Evolutionary conservation across 2,797 vertebrate species (phyloP).

Genomic region (Amblyraja radiata): DNA sequence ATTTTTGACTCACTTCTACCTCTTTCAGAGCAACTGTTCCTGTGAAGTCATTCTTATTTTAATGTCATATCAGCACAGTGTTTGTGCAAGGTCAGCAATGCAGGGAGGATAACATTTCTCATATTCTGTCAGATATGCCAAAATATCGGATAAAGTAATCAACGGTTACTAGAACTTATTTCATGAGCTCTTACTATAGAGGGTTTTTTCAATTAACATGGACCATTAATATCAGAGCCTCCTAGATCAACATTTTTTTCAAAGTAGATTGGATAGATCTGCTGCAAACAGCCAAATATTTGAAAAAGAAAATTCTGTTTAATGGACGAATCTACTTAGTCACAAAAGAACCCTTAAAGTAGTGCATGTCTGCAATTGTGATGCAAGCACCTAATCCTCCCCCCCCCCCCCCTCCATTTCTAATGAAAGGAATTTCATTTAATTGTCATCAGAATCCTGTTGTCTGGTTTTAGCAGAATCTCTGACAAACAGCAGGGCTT

Average conservation of each 20-base stretch:
- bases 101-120: not conserved
- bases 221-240: not conserved
- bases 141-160: not conserved
- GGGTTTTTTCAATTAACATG: not conserved
- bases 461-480: not conserved
- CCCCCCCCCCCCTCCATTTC: too few relatives aligned
- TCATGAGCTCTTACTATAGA: not conserved
- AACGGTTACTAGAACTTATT: not conserved
- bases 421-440: not conserved
- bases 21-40: not conserved
- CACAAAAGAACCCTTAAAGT: not conserved
- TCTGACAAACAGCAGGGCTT: not conserved
- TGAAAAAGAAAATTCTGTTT: not conserved
- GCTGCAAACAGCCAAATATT: not conserved
- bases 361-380: not conserved
- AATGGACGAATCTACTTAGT: not conserved
- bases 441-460: not conserved
- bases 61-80: not conserved
- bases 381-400: not conserved
- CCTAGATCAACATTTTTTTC: not conserved
- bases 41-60: not conserved
- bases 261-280: slow-evolving; percentile 17
- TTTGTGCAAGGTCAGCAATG: not conserved
- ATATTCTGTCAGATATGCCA: not conserved
- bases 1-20: not conserved